Conservation (phyloP, 92 coral and sea anemone species). For the Heliopora coerulea region DNA sequence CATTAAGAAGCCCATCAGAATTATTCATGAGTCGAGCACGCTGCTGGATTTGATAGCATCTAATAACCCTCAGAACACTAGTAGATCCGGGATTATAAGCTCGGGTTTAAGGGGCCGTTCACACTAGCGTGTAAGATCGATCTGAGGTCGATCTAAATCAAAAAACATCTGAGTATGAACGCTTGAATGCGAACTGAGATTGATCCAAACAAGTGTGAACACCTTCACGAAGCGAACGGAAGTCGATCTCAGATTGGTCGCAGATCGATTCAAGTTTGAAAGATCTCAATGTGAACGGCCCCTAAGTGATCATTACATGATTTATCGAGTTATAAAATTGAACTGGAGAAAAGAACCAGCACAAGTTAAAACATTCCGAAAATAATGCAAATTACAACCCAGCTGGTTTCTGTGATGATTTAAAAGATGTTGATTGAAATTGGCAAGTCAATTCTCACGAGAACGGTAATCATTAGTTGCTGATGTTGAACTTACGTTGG, state of each 20-base stretch:
- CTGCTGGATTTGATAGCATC: constrained; percentile 26
- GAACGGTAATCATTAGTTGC: background rate
- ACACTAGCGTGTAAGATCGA: too few species aligned
- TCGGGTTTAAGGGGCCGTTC: too few species aligned
- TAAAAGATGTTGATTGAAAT: constrained; percentile 46
- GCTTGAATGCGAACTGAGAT: too few species aligned
- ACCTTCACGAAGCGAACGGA: too few species aligned
- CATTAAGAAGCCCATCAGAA: constrained; percentile 18
- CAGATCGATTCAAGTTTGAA: too few species aligned
- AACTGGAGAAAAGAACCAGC: constrained; percentile 48
- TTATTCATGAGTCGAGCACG: constrained; percentile 18
- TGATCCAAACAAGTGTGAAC: too few species aligned
- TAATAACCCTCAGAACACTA: constrained; percentile 26
- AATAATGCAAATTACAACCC: constrained; percentile 51
- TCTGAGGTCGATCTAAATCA: too few species aligned
- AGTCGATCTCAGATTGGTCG: too few species aligned
- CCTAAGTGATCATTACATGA: constrained; percentile 44
- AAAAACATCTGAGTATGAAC: too few species aligned
- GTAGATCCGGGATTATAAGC: constrained; percentile 36
- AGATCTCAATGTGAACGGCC: too few species aligned
- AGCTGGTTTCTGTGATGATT: constrained; percentile 43
- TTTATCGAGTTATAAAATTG: constrained; percentile 30
- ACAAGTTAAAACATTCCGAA: constrained; percentile 25
- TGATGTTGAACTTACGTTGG: constrained; percentile 47
- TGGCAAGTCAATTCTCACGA: constrained; percentile 37